Evolutionary conservation across 2,888 invertebrate genomes (phyloP).

Genomic region (Yponomeuta cagnagella): DNA sequence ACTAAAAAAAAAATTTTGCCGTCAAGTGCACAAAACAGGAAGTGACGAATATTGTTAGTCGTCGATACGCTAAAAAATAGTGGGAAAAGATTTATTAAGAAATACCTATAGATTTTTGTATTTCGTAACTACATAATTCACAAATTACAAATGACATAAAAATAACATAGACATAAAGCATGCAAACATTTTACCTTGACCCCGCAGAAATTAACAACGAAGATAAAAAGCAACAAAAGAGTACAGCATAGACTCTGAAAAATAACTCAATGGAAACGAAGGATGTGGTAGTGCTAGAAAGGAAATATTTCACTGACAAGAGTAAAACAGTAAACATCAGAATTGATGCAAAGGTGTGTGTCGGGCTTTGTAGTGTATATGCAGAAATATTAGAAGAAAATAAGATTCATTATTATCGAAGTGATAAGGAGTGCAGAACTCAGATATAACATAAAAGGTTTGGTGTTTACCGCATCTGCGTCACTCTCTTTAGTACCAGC

Average conservation of each 20-base stretch:
- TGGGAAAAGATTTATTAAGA: too few species aligned
- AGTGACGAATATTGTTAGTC: too few species aligned
- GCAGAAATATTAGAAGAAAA: conserved; percentile 3
- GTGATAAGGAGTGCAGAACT: neutral
- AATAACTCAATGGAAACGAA: neutral
- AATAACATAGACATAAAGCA: neutral
- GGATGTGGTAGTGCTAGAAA: neutral
- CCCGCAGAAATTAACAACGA: neutral
- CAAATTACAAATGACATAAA: neutral
- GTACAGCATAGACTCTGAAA: neutral
- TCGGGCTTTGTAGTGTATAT: conserved; percentile 9
- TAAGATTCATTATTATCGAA: neutral
- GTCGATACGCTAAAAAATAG: too few species aligned
- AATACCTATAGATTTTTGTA: too few species aligned
- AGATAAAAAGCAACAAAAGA: neutral
- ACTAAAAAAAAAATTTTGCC: too few species aligned
- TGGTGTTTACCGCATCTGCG: conserved; percentile 49
- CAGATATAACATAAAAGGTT: neutral
- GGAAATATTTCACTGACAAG: neutral
- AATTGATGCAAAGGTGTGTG: neutral
- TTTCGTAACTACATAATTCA: too few species aligned
- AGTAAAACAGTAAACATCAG: too few species aligned
- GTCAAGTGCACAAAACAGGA: too few species aligned
- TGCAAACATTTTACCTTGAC: neutral
- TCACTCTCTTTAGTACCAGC: conserved; percentile 37